Base-by-base conservation (phyloP, 1,140 invertebrate species). In the Hyles vespertilio region DNA sequence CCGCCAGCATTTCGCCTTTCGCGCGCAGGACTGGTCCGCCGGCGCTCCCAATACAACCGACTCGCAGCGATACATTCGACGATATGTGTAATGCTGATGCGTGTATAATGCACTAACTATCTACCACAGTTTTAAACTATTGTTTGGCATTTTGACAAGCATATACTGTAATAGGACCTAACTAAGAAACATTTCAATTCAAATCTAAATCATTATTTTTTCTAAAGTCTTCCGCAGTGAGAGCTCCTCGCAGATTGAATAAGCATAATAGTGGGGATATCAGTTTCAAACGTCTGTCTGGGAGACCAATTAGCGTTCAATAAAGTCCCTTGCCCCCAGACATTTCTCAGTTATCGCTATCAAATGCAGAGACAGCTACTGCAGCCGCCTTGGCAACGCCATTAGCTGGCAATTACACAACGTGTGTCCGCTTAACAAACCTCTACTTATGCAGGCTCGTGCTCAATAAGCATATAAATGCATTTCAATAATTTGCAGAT, bases 1-100 rank as follows among this genome's bases (percentile, higher is more conserved):
- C 70, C 84, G 78, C 76, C 69, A 79, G 73, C 81, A 82, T 84
- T 86, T 87, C 82, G 83, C 84, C 84, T 87, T 87, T 88, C 84
- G 81, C 79, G 77, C 73, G 60, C 68, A 47, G 71, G 74, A 79
- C 80, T 77, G 74, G 75, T 79, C 77, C 71, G 80, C 74, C 36
- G 80, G 74, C 73, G 76, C 75, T 79, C 77, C 77, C 79, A 79
- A 80, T 83, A 78, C 67, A 7, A 22, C 12, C 69, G 58, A 69
- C 45, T 52, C 56, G 44, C 54, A 48, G 43, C 59, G 62, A 50
- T 53, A 60, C 11, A 64, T 34, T 59, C 55, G 58, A 55, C 55
- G 63, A 32, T 50, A 59, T 53, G 46, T 56, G 51, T 50, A 48
- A 56, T 5, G 2, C 22, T 8, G 58, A 67, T 60, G 65, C 59